Evolutionary conservation across 2,888 invertebrate genomes (phyloP), one percentile per base, ranked within the genome.

Genomic region (Cheilosia urbana): DNA sequence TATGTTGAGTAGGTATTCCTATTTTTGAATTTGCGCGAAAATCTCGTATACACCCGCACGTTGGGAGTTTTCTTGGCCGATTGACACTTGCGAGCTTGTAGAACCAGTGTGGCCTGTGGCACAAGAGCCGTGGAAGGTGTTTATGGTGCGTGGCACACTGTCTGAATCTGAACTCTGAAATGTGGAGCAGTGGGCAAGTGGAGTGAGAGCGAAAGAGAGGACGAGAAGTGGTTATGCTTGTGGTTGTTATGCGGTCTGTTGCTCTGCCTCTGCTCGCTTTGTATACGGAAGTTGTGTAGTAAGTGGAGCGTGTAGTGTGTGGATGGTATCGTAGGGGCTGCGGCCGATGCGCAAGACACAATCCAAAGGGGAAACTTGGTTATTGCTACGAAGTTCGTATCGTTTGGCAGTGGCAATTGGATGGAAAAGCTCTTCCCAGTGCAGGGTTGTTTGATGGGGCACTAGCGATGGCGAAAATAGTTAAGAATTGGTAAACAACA

Each of bases 21-120:
- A 57, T 80, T 66, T 84, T 75, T 71, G 69, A 87, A 72, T 47
- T 75, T 89, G 89, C 90, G 89, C 89, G 88, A 88, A 89, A 60
- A 75, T 72, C 69, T 83, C 84, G 89, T 57, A 60, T 57, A 89
- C 90, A 90, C 89, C 91, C 91, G 91, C 90, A 90, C 90, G 90
- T 89, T 87, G 89, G 89, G 89, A 91, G 89, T 89, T 89, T 90
- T 89, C 90, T 90, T 90, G 90, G 90, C 90, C 90, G 91, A 91
- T 90, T 91, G 90, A 90, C 76, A 72, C 49, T 80, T 58, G 62
- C 49, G 85, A 66, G 76, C 24, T 76, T 81, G 72, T 62, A 55
- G 62, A 66, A 77, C 63, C 66, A 80, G 57, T 72, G 75, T 68
- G 58, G 55, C 63, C 51, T 72, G 75, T 68, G 58, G 55, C 63